phyloP scores from a whole-genome alignment of 2,113 vertebrate species.

The Crotophaga sulcirostris region DNA sequence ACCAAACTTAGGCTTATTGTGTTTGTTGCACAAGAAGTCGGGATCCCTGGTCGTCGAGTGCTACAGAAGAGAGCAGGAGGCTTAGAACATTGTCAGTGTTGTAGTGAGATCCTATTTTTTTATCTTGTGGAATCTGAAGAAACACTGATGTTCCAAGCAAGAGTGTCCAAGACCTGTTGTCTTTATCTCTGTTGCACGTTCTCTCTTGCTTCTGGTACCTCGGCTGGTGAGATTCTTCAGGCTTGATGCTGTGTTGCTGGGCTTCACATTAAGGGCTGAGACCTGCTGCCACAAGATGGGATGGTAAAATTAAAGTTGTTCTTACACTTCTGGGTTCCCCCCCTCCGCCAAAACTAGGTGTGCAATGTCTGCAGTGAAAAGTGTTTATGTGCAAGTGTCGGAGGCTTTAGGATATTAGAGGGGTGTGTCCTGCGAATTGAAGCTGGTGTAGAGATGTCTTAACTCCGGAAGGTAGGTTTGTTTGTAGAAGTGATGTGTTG shows the following conservation, averaged over 20 bases:
- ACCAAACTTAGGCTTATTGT: neutral
- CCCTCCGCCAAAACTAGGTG: accelerated
- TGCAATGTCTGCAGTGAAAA: neutral
- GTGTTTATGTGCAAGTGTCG: neutral
- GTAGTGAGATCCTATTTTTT: neutral
- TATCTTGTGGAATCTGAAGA: neutral
- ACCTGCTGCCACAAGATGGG: neutral
- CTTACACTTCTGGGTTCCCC: neutral
- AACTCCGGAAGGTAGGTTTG: neutral
- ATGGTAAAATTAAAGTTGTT: neutral
- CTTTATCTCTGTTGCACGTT: neutral
- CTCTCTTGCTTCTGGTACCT: neutral
- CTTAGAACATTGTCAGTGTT: neutral
- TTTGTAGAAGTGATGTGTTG: neutral
- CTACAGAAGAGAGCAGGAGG: neutral
- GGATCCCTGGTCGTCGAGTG: neutral
- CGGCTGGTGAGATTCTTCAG: neutral
- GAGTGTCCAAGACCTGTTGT: accelerated
- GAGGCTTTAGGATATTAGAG: neutral
- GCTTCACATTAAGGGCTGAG: neutral
- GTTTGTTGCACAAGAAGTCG: neutral
- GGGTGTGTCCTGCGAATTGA: neutral
- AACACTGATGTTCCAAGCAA: neutral
- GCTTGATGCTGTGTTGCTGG: neutral
- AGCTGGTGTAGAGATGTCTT: neutral